Base-by-base conservation (phyloP, 2,113 vertebrate species). In the Plectropomus leopardus region DNA sequence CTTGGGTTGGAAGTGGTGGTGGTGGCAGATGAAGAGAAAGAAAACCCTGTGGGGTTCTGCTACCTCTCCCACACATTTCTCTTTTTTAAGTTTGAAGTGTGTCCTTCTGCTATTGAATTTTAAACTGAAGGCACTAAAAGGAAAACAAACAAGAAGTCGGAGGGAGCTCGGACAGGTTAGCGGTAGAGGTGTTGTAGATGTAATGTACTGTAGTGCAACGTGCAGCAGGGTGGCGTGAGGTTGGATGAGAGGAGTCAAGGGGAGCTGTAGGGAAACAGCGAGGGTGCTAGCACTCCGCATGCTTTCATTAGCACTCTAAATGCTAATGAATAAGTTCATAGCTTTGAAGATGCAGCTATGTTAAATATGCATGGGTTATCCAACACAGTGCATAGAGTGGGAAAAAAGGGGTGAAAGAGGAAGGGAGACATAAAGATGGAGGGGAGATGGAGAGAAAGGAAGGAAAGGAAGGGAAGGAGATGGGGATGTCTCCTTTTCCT, bases 221-320 rank as follows among this genome's bases (percentile, higher is more conserved):
- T 51, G 26, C 57, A 74, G 75, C n/a, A 71, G 8, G 63, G 68
- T 63, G 63, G 55, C 1, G 13, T 59, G 48, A 65, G 69, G 66
- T 55, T 59, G 76, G 68, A 66, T 72, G 51, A 78, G 76, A 14
- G 24, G 57, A 58, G 78, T 67, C 26, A 34, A 79, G 79, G 78
- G 16, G 74, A 85, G 86, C 82, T 87, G 84, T 78, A 65, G 75
- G 64, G 68, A 76, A 90, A 87, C 82, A 88, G 88, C 23, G 30
- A 90, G 82, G 82, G 79, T 83, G 83, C 90, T 80, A 88, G 84
- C 83, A 79, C 86, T 87, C 82, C 71, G 85, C 32, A 40, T 76
- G 80, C 85, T 94, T 95, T 94, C 91, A 94, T 95, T 94, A 94
- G 91, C 91, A 92, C 82, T 92, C 66, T 87, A 94, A 94, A 95